phyloP scores from a whole-genome alignment of 1,140 invertebrate species.

The Pseudomyrmex cubaensis region DNA sequence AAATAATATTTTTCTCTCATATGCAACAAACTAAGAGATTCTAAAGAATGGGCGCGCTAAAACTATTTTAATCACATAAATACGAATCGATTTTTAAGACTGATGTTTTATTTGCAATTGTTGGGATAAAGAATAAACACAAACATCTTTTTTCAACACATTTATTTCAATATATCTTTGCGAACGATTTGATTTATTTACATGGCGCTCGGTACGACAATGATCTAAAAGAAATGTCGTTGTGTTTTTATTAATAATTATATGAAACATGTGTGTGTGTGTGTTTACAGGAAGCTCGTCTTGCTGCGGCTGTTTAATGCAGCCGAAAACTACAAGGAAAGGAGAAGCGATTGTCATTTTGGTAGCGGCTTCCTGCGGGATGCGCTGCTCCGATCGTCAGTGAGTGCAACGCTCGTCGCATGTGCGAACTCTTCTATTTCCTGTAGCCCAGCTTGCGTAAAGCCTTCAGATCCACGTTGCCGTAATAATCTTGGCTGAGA shows the following conservation, averaged over 20 bases:
- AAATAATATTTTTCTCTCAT: too few relatives aligned
- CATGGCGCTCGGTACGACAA: neutral
- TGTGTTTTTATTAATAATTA: conserved; percentile 8
- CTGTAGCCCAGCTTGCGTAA: conserved; percentile 91
- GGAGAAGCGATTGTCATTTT: neutral
- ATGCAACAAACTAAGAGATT: too few relatives aligned
- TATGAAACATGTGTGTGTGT: neutral
- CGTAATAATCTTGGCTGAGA: conserved; percentile 93
- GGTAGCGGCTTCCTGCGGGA: neutral
- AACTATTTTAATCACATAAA: too few relatives aligned
- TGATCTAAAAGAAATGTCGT: neutral
- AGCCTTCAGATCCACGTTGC: conserved; percentile 92
- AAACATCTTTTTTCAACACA: neutral
- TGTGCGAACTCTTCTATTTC: conserved; percentile 71
- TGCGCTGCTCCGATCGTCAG: conserved; percentile 57
- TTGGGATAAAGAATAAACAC: neutral
- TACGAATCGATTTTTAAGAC: too few relatives aligned
- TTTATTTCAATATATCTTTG: conserved; percentile 5
- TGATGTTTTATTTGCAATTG: too few relatives aligned
- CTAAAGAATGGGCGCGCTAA: too few relatives aligned
- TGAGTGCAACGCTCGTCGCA: conserved; percentile 46
- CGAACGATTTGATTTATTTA: conserved; percentile 26
- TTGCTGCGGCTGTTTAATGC: neutral
- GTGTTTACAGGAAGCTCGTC: neutral
- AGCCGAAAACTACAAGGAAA: too few relatives aligned